Evolutionary conservation across 2,888 invertebrate species (phyloP), one percentile per base, ranked within the genome.

Genomic region (Protula sp.): DNA sequence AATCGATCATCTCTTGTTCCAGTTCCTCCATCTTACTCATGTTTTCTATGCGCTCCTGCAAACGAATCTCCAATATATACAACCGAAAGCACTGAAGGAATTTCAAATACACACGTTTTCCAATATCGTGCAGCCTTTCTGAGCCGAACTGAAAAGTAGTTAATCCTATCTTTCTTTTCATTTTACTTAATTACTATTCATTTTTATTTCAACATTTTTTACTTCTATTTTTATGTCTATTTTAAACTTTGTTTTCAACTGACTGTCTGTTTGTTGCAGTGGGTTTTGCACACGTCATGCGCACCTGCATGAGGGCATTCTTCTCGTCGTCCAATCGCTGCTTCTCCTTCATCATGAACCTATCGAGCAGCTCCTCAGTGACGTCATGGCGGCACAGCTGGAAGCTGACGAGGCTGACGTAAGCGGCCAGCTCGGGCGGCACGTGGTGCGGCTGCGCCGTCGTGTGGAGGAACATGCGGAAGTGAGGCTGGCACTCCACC

Each of bases 401-500:
- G 73, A 77, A 80, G 70, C 70, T 75, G 62, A 79, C 66, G 52
- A 77, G 70, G 30, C 73, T 66, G 29, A 77, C 72, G 61, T 76
- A 74, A 4, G 79, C 78, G 4, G 77, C 74, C 54, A 81, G 70
- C 38, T 71, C 69, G 24, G 71, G 71, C 14, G 79, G 79, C 26
- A 80, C 72, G 55, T 64, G 63, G 66, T 78, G 73, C 2, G 78
- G 74, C 65, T 75, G 76, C 19, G 69, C 67, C 2, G 76, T 75
- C 1, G 80, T 79, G 71, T 81, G 81, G 9, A 81, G 70, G 67
- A 70, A 81, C 62, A 81, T 64, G 26, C 81, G 72, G 69, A 81
- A 81, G 30, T 67, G 65, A 0, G 80, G 79, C 59, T 77, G 76
- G 69, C 80, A 80, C 65, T 81, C 81, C n/a, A 81, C 79, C 61